These are phyloP conservation scores for Glareola pratincola DNA, from an alignment of 2,113 vertebrate genomes.

Conservation along the genomic window DNA sequence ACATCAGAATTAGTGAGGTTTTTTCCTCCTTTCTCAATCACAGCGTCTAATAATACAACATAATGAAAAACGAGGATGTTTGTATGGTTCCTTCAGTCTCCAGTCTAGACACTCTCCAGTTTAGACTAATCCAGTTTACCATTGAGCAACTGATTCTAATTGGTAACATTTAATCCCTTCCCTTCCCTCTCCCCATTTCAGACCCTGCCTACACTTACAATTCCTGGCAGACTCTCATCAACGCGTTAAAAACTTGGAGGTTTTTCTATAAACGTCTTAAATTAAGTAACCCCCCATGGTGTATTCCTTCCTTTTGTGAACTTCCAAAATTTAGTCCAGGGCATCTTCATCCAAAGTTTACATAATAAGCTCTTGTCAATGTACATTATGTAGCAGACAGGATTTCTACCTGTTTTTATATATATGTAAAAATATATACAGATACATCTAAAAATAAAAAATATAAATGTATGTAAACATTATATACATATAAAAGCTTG, in stretches of 20 bases:
- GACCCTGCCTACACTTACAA: not conserved
- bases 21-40: slow-evolving; percentile 15
- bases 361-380: not conserved
- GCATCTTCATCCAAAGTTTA: not conserved
- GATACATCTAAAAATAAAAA: not conserved
- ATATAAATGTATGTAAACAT: not conserved
- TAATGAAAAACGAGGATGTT: slow-evolving; percentile 1
- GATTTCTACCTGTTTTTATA: not conserved
- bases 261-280: slow-evolving; percentile 15
- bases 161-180: slow-evolving; percentile 9
- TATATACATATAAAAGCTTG: not conserved
- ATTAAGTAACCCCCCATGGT: not conserved
- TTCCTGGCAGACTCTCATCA: slow-evolving; percentile 3
- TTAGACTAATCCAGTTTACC: slow-evolving; percentile 40
- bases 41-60: not conserved
- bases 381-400: not conserved
- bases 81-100: not conserved
- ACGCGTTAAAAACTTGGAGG: not conserved
- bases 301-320: not conserved
- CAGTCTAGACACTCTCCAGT: slow-evolving; percentile 42
- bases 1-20: not conserved
- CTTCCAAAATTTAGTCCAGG: not conserved
- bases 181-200: not conserved
- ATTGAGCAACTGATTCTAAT: slow-evolving; percentile 1
- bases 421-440: not conserved